Base-by-base conservation (phyloP, 2,888 invertebrate species). In the Leucophora obtusa region DNA sequence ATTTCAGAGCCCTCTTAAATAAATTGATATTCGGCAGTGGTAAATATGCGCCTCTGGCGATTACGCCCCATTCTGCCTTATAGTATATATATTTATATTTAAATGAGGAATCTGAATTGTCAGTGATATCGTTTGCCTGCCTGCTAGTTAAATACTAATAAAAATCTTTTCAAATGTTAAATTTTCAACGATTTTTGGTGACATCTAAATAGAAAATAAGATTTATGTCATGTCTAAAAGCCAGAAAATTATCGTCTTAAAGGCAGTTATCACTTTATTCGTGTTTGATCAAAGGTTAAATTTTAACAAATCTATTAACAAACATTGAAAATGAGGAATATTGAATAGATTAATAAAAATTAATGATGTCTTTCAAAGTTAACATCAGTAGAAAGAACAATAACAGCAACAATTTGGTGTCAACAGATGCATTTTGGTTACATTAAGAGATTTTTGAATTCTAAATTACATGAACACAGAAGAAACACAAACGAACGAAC, bases 191-290 rank as follows among this genome's bases (percentile, higher is more conserved):
- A 65, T 28, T 59, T 58, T 17, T 14, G 47, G n/a, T 68, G 47
- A 47, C 33, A 18, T 28, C 47, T 38, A 70, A 72, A 21, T 54
- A 15, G 63, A 69, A 69, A 62, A 81, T 74, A 85, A 86, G 88
- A 87, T 87, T 87, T 87, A 88, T 87, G 84, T 81, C 83, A 83
- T 87, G 87, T 86, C 86, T 86, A 74, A 84, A 85, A 87, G 86
- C 85, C 84, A 84, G 82, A 84, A 83, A 84, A 72, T 70, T 51
- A 50, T 53, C 63, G 66, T 35, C n/a, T 59, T 54, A 43, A 60
- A 60, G 54, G 47, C 35, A 56, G 58, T 79, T 77, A 75, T 75
- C 63, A 60, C 66, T 63, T 66, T 66, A 73, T 83, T 66, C 54
- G 65, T 74, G 60, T 66, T 70, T 71, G 68, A 63, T 68, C 35